Evolutionary conservation across 2,113 vertebrate genomes (phyloP).

Genomic region (Gambusia holbrooki): DNA sequence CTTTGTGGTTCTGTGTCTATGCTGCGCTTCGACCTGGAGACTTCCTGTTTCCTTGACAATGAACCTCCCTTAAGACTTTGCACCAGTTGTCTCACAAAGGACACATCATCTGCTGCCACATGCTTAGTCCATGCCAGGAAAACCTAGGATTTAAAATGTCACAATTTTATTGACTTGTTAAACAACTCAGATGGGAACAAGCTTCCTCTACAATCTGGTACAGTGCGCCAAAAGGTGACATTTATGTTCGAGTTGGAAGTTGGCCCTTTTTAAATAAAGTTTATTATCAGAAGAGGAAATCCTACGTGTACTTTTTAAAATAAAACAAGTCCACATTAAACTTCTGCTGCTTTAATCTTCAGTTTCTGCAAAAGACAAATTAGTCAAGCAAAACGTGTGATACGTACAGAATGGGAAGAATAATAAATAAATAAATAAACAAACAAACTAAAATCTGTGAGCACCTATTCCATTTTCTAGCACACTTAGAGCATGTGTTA

Average conservation of each 20-base stretch:
- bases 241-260: too few species aligned
- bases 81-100: constrained; percentile 60
- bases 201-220: too few species aligned
- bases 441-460: not conserved
- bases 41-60: constrained; percentile 8
- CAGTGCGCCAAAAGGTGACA: too few species aligned
- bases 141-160: constrained; percentile 46
- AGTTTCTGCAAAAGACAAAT: not conserved
- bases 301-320: too few species aligned
- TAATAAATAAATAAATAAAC: not conserved
- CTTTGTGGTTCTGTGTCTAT: constrained; percentile 54
- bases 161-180: not conserved
- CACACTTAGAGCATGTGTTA: not conserved
- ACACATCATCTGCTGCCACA: constrained; percentile 62
- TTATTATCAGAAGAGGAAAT: not conserved
- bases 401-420: not conserved
- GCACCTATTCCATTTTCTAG: not conserved
- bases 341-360: not conserved
- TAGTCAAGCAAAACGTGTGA: not conserved
- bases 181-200: too few species aligned
- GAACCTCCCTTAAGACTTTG: constrained; percentile 49
- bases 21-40: constrained; percentile 34
- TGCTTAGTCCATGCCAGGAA: constrained; percentile 69
- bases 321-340: too few species aligned
- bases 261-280: too few species aligned